Conservation (phyloP, 2,888 invertebrate genomes). For the Archips crataeganus region DNA sequence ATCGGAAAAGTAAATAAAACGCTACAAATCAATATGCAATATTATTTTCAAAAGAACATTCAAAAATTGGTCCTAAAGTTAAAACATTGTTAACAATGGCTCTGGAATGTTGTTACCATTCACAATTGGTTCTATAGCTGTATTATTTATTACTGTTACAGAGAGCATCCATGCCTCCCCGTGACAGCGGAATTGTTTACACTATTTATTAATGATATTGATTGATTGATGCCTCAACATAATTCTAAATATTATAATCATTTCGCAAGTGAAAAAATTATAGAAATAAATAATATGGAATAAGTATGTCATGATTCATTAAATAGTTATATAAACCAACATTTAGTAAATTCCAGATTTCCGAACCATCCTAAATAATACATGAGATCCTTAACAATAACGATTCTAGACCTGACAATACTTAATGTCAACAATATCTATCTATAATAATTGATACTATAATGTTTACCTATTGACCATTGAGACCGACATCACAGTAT, state of each 20-base stretch:
- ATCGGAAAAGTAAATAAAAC: conserved; percentile 57
- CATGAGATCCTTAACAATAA: conserved; percentile 86
- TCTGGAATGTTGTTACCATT: conserved; percentile 83
- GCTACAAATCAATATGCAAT: conserved; percentile 78
- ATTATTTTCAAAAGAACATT: conserved; percentile 86
- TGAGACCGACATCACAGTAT: conserved; percentile 85
- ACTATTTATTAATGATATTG: conserved; percentile 26
- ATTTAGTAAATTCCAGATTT: conserved; percentile 77
- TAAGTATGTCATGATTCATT: conserved; percentile 50
- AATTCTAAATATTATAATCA: conserved; percentile 25
- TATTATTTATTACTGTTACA: conserved; percentile 52
- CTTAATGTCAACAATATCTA: conserved; percentile 65
- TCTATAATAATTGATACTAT: conserved; percentile 81
- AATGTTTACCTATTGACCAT: conserved; percentile 77
- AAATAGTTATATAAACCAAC: conserved; percentile 67
- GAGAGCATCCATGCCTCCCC: conserved; percentile 60
- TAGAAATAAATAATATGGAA: conserved; percentile 39
- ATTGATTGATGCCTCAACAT: conserved; percentile 26
- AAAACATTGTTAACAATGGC: conserved; percentile 86
- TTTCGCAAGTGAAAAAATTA: conserved; percentile 25
- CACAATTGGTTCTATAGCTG: conserved; percentile 68
- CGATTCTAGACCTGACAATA: conserved; percentile 57
- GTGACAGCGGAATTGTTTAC: conserved; percentile 26
- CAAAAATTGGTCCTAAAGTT: conserved; percentile 86
- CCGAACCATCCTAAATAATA: conserved; percentile 77